Conservation (phyloP, 2,113 vertebrate genomes). For the Hystrix brachyura region DNA sequence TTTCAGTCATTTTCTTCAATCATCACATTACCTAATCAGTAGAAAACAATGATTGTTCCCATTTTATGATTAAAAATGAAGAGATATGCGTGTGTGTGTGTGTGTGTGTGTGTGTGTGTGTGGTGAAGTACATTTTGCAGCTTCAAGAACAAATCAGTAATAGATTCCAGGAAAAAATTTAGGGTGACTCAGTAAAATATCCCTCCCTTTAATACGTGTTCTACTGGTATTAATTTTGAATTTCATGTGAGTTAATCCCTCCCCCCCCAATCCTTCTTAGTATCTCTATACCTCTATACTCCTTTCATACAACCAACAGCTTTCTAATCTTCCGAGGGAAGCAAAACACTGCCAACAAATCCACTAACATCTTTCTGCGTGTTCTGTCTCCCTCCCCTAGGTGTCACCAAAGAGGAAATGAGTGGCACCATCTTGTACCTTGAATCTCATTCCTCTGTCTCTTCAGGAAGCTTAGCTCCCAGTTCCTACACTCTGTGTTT, state of each 20-base stretch:
- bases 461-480: rapidly evolving
- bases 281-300: background rate
- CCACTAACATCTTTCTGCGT: background rate
- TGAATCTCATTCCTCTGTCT: background rate
- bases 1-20: background rate
- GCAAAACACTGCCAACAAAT: background rate
- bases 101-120: background rate
- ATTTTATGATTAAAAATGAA: background rate
- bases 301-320: background rate
- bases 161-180: background rate
- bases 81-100: background rate
- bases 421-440: too few relatives aligned
- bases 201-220: background rate
- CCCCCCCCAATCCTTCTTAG: background rate
- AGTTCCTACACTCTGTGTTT: background rate
- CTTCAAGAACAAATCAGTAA: background rate
- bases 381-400: background rate
- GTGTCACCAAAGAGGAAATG: background rate
- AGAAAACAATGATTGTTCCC: background rate
- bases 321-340: background rate
- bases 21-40: background rate
- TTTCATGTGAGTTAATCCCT: background rate
- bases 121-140: background rate
- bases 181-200: background rate
- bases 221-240: background rate